phyloP scores from a whole-genome alignment of 2,113 vertebrate species.

The Microcebus lehilahytsara region DNA sequence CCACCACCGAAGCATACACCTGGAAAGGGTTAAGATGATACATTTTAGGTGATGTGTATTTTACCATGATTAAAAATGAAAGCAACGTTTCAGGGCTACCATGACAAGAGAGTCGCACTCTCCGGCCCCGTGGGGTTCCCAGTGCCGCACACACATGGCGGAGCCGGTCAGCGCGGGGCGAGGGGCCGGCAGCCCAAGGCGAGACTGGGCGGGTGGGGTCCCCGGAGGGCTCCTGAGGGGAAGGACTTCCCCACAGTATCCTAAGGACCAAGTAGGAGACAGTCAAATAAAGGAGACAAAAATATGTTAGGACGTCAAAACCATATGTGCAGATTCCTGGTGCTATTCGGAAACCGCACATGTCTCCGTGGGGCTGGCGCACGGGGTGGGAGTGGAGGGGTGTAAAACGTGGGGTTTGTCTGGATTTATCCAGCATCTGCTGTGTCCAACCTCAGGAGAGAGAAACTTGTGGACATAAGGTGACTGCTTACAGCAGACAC shows the following conservation, averaged over 20 bases:
- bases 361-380: background rate
- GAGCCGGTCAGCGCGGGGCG: fast-evolving
- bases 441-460: background rate
- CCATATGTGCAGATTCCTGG: conserved; percentile 6
- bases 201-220: background rate
- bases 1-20: background rate
- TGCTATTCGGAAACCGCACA: background rate
- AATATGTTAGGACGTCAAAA: background rate
- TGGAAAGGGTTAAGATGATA: background rate
- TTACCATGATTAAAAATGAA: background rate
- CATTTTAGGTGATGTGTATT: background rate
- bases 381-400: background rate
- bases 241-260: background rate
- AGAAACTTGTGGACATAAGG: background rate
- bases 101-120: background rate
- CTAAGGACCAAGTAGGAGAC: background rate
- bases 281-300: conserved; percentile 17
- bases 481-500: background rate
- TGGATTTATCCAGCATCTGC: background rate
- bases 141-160: no score
- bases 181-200: background rate
- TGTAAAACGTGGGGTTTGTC: background rate
- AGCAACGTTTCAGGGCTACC: background rate
- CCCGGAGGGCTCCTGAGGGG: background rate
- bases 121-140: background rate